phyloP scores from a whole-genome alignment of 2,888 invertebrate species.

The Scaptomyza flava region DNA sequence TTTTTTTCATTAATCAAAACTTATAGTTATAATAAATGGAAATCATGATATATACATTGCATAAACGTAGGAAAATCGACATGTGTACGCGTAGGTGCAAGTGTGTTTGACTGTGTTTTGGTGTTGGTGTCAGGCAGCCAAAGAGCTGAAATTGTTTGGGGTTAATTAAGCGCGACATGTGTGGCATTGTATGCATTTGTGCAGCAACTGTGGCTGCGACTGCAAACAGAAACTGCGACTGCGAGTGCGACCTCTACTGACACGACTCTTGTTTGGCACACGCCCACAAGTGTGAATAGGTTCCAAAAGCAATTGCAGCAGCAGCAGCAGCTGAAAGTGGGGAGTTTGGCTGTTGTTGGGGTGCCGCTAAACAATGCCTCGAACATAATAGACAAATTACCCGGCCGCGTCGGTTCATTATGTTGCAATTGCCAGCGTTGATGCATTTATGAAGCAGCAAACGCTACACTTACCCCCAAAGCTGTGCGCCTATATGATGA shows the following conservation, averaged over 20 bases:
- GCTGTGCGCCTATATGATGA: conserved; percentile 27
- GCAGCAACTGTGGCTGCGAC: conserved; percentile 33
- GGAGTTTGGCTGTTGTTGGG: conserved; percentile 7
- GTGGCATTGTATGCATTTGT: conserved; percentile 71
- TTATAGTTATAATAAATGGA: too few relatives aligned
- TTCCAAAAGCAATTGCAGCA: conserved; percentile 17
- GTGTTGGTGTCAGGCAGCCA: conserved; percentile 23
- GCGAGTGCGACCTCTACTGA: conserved; percentile 12
- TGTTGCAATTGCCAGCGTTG: conserved; percentile 53
- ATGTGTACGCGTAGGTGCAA: conserved; percentile 1
- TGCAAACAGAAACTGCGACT: conserved; percentile 4
- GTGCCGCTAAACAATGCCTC: conserved; percentile 70
- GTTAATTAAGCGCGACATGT: conserved; percentile 81
- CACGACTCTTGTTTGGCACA: conserved; percentile 26
- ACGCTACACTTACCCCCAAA: conserved; percentile 29
- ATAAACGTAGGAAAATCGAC: conserved; percentile 13
- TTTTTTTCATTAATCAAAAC: too few relatives aligned
- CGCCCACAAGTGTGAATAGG: conserved; percentile 70
- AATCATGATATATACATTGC: conserved; percentile 2
- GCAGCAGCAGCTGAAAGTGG: conserved; percentile 10
- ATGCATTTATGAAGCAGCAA: conserved; percentile 69
- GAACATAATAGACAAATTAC: conserved; percentile 70
- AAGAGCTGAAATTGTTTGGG: conserved; percentile 75
- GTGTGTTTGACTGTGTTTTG: conserved; percentile 22
- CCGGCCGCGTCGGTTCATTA: conserved; percentile 66